A percentile compares a stretch with the other conserved stretches of the same genome.
These are phyloP conservation scores for Limnephilus marmoratus DNA, from an alignment of 2,888 invertebrate genomes.

Conservation along the genomic window DNA sequence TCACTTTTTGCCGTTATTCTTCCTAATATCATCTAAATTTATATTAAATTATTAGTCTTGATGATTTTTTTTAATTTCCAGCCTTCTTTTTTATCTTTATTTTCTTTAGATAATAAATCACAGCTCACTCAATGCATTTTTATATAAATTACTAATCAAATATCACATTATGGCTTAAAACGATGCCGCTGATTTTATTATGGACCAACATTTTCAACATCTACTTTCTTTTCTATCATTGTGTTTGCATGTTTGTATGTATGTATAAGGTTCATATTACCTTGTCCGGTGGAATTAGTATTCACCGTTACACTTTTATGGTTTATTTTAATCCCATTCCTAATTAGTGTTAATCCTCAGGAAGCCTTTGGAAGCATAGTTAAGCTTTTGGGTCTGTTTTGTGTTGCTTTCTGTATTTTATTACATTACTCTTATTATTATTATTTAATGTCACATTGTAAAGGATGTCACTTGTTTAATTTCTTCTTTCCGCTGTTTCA, in stretches of 20 bases:
- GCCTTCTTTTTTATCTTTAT: no score
- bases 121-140: no score
- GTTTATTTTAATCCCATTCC: conserved; percentile 2
- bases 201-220: background rate
- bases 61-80: no score
- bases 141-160: no score
- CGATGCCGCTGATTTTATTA: background rate
- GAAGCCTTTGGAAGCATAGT: conserved; percentile 5
- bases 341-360: background rate
- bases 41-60: no score
- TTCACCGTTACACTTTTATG: background rate
- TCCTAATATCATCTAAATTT: no score
- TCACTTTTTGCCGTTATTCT: no score
- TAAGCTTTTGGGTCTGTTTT: background rate
- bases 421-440: background rate
- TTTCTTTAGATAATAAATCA: no score
- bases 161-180: no score
- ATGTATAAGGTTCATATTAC: background rate
- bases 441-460: background rate
- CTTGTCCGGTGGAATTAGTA: background rate
- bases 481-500: background rate
- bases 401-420: background rate
- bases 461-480: background rate
- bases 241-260: background rate
- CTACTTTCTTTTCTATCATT: background rate